Evolutionary conservation across 2,797 vertebrate genomes (phyloP), one percentile per base, ranked within the genome.

Genomic region (Tragelaphus oryx): DNA sequence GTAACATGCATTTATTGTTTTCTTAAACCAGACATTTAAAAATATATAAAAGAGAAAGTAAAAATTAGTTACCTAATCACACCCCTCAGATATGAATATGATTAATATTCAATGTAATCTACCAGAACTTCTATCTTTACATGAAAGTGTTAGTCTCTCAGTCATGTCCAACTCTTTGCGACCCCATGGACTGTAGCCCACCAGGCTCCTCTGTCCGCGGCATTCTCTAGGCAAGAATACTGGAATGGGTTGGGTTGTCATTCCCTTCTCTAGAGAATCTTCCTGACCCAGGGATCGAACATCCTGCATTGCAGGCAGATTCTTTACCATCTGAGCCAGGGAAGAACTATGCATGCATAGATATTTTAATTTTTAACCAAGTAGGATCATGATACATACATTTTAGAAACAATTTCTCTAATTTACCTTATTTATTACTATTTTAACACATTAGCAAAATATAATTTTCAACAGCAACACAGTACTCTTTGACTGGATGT

Each of bases 331-430:
- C 71, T 75, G 24, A 75, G 41, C 71, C 1, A 28, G 22, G 71
- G 71, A 68, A 68, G 37, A 78, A 8, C 59, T 90, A 44, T 95
- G 48, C 55, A 22, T 22, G 8, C 16, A 41, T 3, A 54, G 22
- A 79, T 26, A n/a, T 59, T 78, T 54, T 71, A 20, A 11, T 52
- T 90, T 96, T 89, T 65, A 82, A 93, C 59, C 89, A 95, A 79
- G 30, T 82, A 13, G 54, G 14, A 37, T n/a, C 6, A 55, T 62
- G 30, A 46, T 75, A 59, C 30, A 60, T 3, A 26, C 37, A 44
- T 28, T 82, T 92, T 60, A 65, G n/a, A 88, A 75, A 79, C 1
- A 59, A 5, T 91, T 96, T 75, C 68, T 93, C 33, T 75, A 94
- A 48, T 55, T 86, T 95, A 89, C 55, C 59, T 93, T 89, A 76